Evolutionary conservation across 2,888 invertebrate species (phyloP), one percentile per base, ranked within the genome.

Genomic region (Dendrolimus houi): DNA sequence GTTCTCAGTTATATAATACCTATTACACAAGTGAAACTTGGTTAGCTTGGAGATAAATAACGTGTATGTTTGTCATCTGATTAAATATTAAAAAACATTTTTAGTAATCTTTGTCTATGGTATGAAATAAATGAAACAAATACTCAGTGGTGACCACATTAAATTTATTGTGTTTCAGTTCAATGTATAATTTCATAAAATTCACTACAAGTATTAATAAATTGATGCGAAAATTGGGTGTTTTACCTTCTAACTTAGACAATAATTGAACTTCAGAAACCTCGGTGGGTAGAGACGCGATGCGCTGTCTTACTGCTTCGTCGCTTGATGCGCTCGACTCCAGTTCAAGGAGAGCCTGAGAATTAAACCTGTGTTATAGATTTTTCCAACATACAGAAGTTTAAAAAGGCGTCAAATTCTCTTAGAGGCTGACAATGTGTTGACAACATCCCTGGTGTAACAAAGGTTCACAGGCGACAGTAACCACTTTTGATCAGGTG

Each of bases 281-380:
- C 91, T 98, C 98, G 55, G 96, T 96, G 0, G 99, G 99, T 57
- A 99, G 91, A 59, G 96, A 97, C 0, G 98, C 98, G 67, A 99
- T 99, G 76, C 96, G 94, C 81, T 98, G 97, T 64, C 99, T 91
- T 1, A 98, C 96, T 1, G 94, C 94, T 63, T 98, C 98, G 91
- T 99, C 99, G 70, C 97, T 96, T 0, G 98, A 98, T 1, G 99
- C 98, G 60, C 98, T 97, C 73, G 97, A 97, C 83, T 99, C 99
- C 71, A 99, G 90, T 69, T 97, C 97, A 83, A 95, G 91, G 58
- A 95, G 89, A 1, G 94, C 94, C 87, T 91, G 84, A 7, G 83
- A 83, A 47, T 47, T 8, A 10, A 47, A 6, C 29, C 3, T 29
- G 29, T 17, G 17, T 29, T 29, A 29, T 17, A 17, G 2, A 17